Conservation (phyloP, 2,113 vertebrate species). For the Phoxinus phoxinus region DNA sequence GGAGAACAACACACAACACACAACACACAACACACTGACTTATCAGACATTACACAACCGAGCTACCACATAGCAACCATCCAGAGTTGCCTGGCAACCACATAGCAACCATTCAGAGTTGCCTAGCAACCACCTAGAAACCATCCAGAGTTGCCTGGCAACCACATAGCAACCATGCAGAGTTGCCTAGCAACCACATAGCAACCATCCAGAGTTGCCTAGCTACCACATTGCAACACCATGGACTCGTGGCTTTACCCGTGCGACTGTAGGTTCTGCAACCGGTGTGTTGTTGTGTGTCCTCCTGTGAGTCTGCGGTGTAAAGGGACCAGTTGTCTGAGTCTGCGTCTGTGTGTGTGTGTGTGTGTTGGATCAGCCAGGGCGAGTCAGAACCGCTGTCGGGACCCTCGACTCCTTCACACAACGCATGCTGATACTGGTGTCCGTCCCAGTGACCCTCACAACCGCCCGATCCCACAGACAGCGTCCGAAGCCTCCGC, state of each 20-base stretch:
- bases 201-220: too few species aligned
- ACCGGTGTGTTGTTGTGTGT: conserved; percentile 27
- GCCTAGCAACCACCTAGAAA: too few species aligned
- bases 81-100: background rate
- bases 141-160: too few species aligned
- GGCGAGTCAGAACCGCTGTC: conserved; percentile 2
- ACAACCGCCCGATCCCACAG: conserved; percentile 43
- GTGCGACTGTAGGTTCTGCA: conserved; percentile 33
- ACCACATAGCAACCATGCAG: too few species aligned
- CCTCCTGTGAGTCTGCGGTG: conserved; percentile 41
- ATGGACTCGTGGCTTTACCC: too few species aligned
- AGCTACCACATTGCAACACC: too few species aligned
- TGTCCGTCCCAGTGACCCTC: conserved; percentile 24
- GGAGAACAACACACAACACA: background rate
- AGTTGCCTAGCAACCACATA: too few species aligned
- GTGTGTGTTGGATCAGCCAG: conserved; percentile 13
- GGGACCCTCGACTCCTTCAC: conserved; percentile 1
- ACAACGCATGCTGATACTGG: background rate
- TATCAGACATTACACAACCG: background rate
- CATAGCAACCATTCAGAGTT: too few species aligned
- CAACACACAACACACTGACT: background rate
- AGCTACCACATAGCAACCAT: background rate
- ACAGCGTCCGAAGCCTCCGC: conserved; percentile 40
- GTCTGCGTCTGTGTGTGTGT: conserved; percentile 28
- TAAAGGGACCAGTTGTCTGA: conserved; percentile 51